Evolutionary conservation across 1,140 invertebrate species (phyloP).

Genomic region (Ostrea edulis): DNA sequence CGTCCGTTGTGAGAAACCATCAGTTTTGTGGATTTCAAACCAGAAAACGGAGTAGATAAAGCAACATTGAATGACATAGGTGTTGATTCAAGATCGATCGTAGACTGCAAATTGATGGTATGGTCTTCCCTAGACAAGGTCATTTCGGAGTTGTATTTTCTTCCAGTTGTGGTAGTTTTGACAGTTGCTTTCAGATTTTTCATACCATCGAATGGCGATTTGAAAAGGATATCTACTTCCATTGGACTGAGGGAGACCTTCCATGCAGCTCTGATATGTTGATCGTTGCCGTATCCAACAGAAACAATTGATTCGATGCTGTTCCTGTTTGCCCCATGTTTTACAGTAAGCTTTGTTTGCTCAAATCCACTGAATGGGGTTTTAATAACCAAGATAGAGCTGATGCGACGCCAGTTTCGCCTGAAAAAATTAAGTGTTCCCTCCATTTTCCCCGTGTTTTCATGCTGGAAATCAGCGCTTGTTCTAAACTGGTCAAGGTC

Average conservation of each 20-base stretch:
- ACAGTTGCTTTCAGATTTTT: constrained; percentile 6
- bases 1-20: constrained; percentile 3
- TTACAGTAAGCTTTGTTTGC: not conserved
- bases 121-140: not conserved
- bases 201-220: constrained; percentile 43
- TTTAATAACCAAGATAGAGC: not conserved
- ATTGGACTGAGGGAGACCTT: constrained; percentile 33
- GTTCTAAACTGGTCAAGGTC: constrained; percentile 49
- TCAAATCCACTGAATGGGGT: not conserved
- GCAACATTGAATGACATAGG: constrained; percentile 24
- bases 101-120: not conserved
- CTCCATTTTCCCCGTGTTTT: constrained; percentile 5
- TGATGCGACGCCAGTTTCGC: not conserved
- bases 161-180: constrained; percentile 33
- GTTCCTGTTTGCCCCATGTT: not conserved
- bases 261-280: constrained; percentile 34
- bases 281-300: constrained; percentile 39
- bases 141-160: constrained; percentile 22
- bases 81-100: constrained; percentile 37
- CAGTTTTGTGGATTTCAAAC: constrained; percentile 45
- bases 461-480: constrained; percentile 40
- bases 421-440: constrained; percentile 41
- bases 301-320: not conserved
- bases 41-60: constrained; percentile 41
- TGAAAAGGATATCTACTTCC: constrained; percentile 25